phyloP scores from a whole-genome alignment of 2,113 vertebrate species.

The Otus sunia region DNA sequence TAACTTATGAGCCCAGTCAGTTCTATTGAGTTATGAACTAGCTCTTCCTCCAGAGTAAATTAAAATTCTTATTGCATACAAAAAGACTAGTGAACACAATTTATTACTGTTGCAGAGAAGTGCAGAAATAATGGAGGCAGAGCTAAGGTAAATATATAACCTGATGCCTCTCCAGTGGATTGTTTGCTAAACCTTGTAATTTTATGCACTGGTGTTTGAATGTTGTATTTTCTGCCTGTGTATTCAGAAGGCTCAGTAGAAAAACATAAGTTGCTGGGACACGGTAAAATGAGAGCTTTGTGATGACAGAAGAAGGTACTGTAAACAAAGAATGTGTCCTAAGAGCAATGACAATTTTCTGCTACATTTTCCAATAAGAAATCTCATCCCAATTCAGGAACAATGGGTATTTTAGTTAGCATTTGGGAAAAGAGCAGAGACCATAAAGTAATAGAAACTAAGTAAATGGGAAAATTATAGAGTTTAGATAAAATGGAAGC shows the following conservation, averaged over 20 bases:
- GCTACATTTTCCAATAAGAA: background rate
- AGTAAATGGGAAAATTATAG: background rate
- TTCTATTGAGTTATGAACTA: constrained; percentile 59
- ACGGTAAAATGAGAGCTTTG: background rate
- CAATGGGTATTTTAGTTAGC: background rate
- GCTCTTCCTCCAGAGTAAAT: constrained; percentile 51
- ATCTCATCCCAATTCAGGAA: background rate
- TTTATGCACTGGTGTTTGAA: constrained; percentile 25
- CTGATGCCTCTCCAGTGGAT: background rate
- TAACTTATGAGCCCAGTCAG: constrained; percentile 41
- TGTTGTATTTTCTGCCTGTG: constrained; percentile 18
- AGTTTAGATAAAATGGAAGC: background rate
- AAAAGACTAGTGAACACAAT: constrained; percentile 37
- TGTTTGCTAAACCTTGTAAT: constrained; percentile 51
- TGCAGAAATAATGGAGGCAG: constrained; percentile 46
- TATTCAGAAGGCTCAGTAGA: background rate
- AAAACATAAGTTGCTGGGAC: background rate
- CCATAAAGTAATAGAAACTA: background rate
- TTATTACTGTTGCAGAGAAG: constrained; percentile 41
- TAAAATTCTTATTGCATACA: constrained; percentile 59
- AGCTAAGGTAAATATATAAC: constrained; percentile 56
- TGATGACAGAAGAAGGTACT: background rate
- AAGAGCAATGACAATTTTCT: constrained; percentile 4
- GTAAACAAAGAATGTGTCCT: background rate
- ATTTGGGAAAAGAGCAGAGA: background rate